phyloP scores from a whole-genome alignment of 2,888 invertebrate species.

The Campoplex capitator region DNA sequence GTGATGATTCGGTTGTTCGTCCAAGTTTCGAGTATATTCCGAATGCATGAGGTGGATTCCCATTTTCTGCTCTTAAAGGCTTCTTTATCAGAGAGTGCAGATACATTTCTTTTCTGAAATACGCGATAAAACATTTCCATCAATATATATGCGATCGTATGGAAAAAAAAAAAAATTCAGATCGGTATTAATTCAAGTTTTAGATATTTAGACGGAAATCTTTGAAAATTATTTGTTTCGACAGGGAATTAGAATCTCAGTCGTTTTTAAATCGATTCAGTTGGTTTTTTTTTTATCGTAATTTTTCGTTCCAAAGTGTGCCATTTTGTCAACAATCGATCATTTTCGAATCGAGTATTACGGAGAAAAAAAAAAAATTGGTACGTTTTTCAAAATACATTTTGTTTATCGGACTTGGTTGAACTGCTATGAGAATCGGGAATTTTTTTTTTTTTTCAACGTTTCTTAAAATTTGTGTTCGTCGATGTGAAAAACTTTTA shows the following conservation, averaged over 20 bases:
- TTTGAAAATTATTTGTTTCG: background rate
- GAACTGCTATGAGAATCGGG: too few relatives aligned
- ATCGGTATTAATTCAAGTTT: too few relatives aligned
- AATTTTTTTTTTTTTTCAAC: background rate
- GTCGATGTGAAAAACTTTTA: background rate
- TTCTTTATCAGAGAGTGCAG: constrained; percentile 79
- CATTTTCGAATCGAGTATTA: background rate
- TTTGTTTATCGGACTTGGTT: too few relatives aligned
- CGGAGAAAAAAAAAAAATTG: background rate
- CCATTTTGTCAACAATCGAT: background rate
- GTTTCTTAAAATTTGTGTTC: background rate
- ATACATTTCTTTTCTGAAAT: constrained; percentile 79
- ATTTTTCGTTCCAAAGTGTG: background rate
- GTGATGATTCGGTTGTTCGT: constrained; percentile 71
- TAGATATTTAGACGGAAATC: background rate
- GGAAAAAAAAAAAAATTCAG: background rate
- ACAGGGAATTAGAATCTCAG: too few relatives aligned
- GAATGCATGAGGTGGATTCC: constrained; percentile 80
- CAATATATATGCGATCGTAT: background rate
- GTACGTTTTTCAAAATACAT: too few relatives aligned
- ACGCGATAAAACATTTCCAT: background rate
- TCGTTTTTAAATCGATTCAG: background rate
- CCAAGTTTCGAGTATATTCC: constrained; percentile 82
- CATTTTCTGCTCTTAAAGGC: constrained; percentile 79
- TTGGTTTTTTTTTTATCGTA: background rate